A percentile compares a stretch with the other conserved stretches of the same genome.
phyloP scores from a whole-genome alignment of 2,797 vertebrate genomes.

The Artibeus jamaicensis region DNA sequence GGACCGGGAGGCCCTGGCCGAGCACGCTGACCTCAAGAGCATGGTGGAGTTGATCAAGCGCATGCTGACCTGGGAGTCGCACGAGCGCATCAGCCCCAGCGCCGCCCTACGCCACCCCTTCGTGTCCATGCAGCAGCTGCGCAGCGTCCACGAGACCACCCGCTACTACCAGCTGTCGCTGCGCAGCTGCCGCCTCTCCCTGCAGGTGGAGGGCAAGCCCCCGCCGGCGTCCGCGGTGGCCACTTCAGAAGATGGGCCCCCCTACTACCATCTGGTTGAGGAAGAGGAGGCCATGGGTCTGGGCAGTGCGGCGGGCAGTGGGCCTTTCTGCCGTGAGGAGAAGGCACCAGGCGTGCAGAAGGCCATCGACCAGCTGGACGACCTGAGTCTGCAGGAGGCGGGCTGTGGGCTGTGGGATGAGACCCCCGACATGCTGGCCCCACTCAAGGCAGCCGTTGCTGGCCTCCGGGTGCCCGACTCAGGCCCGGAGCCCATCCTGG shows the following conservation, averaged over 20 bases:
- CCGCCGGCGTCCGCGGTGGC: background rate
- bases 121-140: constrained; percentile 80
- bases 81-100: constrained; percentile 78
- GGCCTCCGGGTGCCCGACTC: background rate
- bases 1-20: constrained; percentile 65
- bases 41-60: constrained; percentile 86
- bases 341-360: constrained; percentile 62
- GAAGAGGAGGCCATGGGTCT: constrained; percentile 20
- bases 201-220: constrained; percentile 48
- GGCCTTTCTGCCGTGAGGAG: constrained; percentile 57
- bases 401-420: constrained; percentile 60
- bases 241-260: background rate
- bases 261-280: constrained; percentile 58
- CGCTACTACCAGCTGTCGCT: constrained; percentile 79
- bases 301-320: accelerated
- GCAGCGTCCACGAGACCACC: constrained; percentile 68
- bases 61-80: constrained; percentile 84
- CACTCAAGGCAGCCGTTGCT: background rate
- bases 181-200: constrained; percentile 61
- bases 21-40: constrained; percentile 76
- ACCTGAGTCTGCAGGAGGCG: constrained; percentile 72
- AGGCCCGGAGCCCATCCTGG: constrained; percentile 56
- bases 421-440: constrained; percentile 45
- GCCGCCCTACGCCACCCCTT: constrained; percentile 83
- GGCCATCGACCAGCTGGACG: constrained; percentile 73